Percentiles rank a stretch among this genome's conserved stretches.
phyloP scores from a whole-genome alignment of 2,888 invertebrate species.

The Ormyrus pomaceus region DNA sequence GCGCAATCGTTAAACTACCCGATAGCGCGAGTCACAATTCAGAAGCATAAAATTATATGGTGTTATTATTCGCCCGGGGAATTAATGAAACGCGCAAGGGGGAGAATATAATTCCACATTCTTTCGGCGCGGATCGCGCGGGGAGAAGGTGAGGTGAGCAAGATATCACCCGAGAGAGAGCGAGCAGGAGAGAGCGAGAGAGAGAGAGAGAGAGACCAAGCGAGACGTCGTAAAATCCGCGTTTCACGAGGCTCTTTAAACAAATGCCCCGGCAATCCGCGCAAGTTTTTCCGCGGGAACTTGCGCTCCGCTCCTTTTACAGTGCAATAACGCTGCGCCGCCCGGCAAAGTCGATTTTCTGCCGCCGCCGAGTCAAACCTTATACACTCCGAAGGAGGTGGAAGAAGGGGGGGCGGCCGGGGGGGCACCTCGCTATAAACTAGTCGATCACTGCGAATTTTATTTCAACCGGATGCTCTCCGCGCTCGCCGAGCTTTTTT shows the following conservation, averaged over 20 bases:
- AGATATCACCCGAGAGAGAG: slow-evolving; percentile 40
- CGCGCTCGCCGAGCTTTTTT: slow-evolving; percentile 19
- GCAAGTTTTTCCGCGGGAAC: slow-evolving; percentile 39
- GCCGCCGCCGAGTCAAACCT: too few species aligned
- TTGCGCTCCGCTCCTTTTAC: slow-evolving; percentile 49
- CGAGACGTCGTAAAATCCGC: slow-evolving; percentile 54
- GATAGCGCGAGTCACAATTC: slow-evolving; percentile 45
- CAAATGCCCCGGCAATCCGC: slow-evolving; percentile 53
- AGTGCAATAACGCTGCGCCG: slow-evolving; percentile 45
- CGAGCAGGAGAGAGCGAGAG: background rate
- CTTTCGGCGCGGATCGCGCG: slow-evolving; percentile 32
- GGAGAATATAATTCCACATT: slow-evolving; percentile 51
- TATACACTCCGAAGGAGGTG: too few species aligned
- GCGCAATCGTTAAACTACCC: slow-evolving; percentile 29
- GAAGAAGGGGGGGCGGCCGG: too few species aligned
- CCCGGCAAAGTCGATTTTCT: slow-evolving; percentile 32
- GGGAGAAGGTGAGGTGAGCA: slow-evolving; percentile 19
- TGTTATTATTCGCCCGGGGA: slow-evolving; percentile 55
- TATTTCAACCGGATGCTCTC: slow-evolving; percentile 38
- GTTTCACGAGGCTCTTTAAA: slow-evolving; percentile 59
- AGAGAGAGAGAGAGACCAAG: slow-evolving; percentile 13
- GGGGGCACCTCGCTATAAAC: background rate
- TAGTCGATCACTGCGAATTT: slow-evolving; percentile 42
- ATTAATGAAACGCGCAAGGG: slow-evolving; percentile 52
- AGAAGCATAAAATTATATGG: slow-evolving; percentile 56